Percentiles rank a stretch among this genome's conserved stretches.
Evolutionary conservation across 2,113 vertebrate genomes (phyloP).

Genomic region (Uria lomvia): DNA sequence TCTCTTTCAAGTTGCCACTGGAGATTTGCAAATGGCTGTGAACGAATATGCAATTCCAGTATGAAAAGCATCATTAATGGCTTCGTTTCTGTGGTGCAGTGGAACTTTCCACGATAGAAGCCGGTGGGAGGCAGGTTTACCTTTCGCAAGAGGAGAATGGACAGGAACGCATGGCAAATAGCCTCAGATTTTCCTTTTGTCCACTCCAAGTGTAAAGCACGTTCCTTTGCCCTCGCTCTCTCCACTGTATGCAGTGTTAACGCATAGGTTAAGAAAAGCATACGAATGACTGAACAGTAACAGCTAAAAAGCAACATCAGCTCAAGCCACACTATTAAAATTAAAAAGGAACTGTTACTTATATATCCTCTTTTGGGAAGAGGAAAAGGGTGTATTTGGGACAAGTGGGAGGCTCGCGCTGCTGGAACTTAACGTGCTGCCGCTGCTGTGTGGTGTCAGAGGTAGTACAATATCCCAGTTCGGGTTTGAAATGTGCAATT

Average conservation of each 20-base stretch:
- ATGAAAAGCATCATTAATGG: background rate
- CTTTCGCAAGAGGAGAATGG: background rate
- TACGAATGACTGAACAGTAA: background rate
- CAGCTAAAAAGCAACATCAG: background rate
- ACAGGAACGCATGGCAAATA: background rate
- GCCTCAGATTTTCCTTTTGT: background rate
- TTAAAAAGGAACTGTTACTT: background rate
- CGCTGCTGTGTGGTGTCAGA: fast-evolving
- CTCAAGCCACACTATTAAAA: background rate
- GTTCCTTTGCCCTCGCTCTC: background rate
- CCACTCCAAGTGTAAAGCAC: background rate
- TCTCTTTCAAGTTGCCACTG: background rate
- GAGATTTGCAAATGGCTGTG: background rate
- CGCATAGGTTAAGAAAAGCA: background rate
- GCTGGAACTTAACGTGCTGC: background rate
- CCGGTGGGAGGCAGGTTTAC: background rate
- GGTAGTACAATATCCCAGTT: background rate
- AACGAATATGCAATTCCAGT: background rate
- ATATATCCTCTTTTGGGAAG: background rate
- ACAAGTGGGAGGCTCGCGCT: background rate
- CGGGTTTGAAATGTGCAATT: background rate
- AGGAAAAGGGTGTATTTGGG: background rate
- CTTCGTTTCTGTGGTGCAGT: background rate
- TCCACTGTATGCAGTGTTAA: background rate
- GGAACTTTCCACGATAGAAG: background rate